Evolutionary conservation across 2,797 vertebrate genomes (phyloP), one percentile per base, ranked within the genome.

Genomic region (Takifugu ocellatus): DNA sequence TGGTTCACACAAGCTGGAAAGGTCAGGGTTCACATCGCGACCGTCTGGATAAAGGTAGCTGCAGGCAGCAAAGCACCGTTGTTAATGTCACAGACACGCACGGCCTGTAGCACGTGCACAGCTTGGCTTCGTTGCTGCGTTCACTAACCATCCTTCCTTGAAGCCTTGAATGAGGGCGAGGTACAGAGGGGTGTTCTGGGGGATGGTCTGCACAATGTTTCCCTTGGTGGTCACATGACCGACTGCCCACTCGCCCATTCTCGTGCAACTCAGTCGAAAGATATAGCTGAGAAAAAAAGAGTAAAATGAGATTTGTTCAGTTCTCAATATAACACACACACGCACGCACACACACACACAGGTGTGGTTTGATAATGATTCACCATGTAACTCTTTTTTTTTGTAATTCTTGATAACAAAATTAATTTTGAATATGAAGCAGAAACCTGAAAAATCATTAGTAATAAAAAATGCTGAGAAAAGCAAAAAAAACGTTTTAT

Each of bases 231-330:
- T 93, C 78, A 95, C 94, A 1, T 94, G 91, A 4, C 94, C 94
- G 7, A 96, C 94, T 3, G 94, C 95, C 95, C 94, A 96, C 53
- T 93, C 90, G 6, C 95, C 94, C 84, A 93, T 89, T 73, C 85
- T 87, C 5, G 94, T 95, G 72, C 94, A 94, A 79, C 94, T 96
- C 54, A 94, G 89, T 15, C 94, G 90, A 72, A 94, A 96, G 59
- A 96, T 93, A 61, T 94, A 96, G 83, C 93, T 94, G 69, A 6
- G 25, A 25, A 49, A 29, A 15, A 33, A 36, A 39, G 7, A 48
- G 26, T 26, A 2, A 57, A 15, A 44, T 11, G 14, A 3, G 42
- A 21, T 31, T 48, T 47, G 33, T 36, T 36, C 33, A 36, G 33
- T 10, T 11, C 1, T 12, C 4, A 11, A 9, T 33, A 7, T 9